Percentiles rank a stretch among this genome's conserved stretches.
phyloP scores from a whole-genome alignment of 2,797 vertebrate genomes.

The Philypnodon macrostomus region DNA sequence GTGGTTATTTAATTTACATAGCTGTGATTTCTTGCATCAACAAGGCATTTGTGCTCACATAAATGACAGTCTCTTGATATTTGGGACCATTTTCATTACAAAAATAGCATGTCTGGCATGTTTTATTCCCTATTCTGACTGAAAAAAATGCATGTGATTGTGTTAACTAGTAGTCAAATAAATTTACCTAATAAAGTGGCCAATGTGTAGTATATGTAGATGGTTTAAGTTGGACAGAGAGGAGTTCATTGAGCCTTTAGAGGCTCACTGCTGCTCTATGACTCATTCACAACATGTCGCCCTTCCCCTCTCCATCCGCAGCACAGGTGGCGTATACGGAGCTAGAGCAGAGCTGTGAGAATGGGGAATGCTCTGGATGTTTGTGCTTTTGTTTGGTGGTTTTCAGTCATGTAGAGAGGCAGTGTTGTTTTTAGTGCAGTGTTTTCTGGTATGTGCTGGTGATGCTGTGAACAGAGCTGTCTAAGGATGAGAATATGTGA shows the following conservation, averaged over 20 bases:
- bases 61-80: too few relatives aligned
- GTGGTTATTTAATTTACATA: too few relatives aligned
- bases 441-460: slow-evolving; percentile 52
- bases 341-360: slow-evolving; percentile 13
- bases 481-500: slow-evolving; percentile 41
- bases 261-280: slow-evolving; percentile 37
- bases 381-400: slow-evolving; percentile 12
- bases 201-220: too few relatives aligned
- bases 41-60: too few relatives aligned
- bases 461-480: slow-evolving; percentile 33
- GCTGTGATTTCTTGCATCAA: too few relatives aligned
- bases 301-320: slow-evolving; percentile 39
- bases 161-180: too few relatives aligned
- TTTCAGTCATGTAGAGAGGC: slow-evolving; percentile 21
- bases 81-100: too few relatives aligned
- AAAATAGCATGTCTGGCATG: too few relatives aligned
- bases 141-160: too few relatives aligned
- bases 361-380: slow-evolving; percentile 36
- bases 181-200: too few relatives aligned
- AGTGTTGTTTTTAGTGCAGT: slow-evolving; percentile 37
- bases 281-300: slow-evolving; percentile 58
- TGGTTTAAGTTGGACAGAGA: slow-evolving; percentile 1
- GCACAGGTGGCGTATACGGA: slow-evolving; percentile 55
- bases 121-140: too few relatives aligned
- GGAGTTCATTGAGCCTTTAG: not conserved